Evolutionary conservation across 2,797 vertebrate genomes (phyloP), one percentile per base, ranked within the genome.

Genomic region (Potorous gilbertii): DNA sequence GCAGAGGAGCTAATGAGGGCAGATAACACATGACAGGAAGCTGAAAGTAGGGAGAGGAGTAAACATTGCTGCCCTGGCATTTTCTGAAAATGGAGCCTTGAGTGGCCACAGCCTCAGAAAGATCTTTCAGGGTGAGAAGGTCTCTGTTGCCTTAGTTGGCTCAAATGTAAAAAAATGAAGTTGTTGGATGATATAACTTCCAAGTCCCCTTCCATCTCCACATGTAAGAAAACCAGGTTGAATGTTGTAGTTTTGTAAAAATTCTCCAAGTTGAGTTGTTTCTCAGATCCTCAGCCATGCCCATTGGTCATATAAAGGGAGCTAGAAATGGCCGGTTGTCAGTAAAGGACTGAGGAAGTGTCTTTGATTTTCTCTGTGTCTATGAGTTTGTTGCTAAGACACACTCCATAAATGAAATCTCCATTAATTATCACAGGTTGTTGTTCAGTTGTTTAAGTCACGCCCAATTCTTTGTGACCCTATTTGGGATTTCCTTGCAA

Each of bases 341-440:
- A 34, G 27, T 93, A 16, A 13, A 94, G 90, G 55, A 66, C 56
- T 29, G 91, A 96, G 54, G 12, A 94, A 29, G 29, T 50, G 95
- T 97, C 28, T 40, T 52, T 92, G 31, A 28, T 92, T 81, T 54
- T 54, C 1, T n/a, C 34, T 90, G 5, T 5, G 5, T 90, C 56
- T 50, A 8, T 8, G 46, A 56, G 57, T 90, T 66, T 91, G n/a
- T 2, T 54, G 2, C 55, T 34, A 55, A 56, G 5, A 1, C 18
- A 94, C n/a, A 57, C 18, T 62, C 34, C 16, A 91, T 46, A 90
- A 54, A 66, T 34, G 34, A 66, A 14, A 10, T 12, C 66, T 81
- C 66, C 18, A 40, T 81, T 6, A 40, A 81, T 81, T 81, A 81
- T 18, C 14, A 66, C 18, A 9, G 3, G 8, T 81, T 74, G 31